Evolutionary conservation across 2,888 invertebrate genomes (phyloP).

Genomic region (Sphaerophoria taeniata): DNA sequence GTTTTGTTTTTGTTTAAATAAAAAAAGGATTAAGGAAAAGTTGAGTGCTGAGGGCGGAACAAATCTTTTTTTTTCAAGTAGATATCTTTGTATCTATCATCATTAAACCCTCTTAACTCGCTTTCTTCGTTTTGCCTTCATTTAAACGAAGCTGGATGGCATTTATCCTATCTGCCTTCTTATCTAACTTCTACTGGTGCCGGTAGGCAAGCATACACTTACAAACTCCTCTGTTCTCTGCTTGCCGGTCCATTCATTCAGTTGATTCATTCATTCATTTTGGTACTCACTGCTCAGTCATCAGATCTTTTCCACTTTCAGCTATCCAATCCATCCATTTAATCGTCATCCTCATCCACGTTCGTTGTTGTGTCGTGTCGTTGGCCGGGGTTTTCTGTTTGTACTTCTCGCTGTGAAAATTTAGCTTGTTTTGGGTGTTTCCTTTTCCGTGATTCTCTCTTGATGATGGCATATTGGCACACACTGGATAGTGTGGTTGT

Average conservation of each 20-base stretch:
- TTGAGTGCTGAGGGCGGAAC: slow-evolving; percentile 60
- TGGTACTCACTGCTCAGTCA: slow-evolving; percentile 58
- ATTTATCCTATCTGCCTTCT: slow-evolving; percentile 32
- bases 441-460: not conserved
- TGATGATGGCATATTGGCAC: not conserved
- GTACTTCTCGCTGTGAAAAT: slow-evolving; percentile 13
- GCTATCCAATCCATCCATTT: slow-evolving; percentile 66
- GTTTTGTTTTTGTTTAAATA: slow-evolving; percentile 14
- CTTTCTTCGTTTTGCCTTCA: not conserved
- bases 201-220: slow-evolving; percentile 1
- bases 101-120: slow-evolving; percentile 62
- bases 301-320: slow-evolving; percentile 57
- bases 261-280: slow-evolving; percentile 68
- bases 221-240: slow-evolving; percentile 17
- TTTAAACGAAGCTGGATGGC: not conserved
- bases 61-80: slow-evolving; percentile 45
- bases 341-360: slow-evolving; percentile 37
- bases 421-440: slow-evolving; percentile 13
- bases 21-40: slow-evolving; percentile 72
- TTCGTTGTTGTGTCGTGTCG: not conserved
- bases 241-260: slow-evolving; percentile 66
- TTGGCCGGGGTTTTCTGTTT: not conserved
- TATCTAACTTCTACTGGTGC: slow-evolving; percentile 45
- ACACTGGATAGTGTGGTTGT: not conserved
- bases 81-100: slow-evolving; percentile 12